Conservation (phyloP, 2,113 vertebrate species). For the Cinclus cinclus region DNA sequence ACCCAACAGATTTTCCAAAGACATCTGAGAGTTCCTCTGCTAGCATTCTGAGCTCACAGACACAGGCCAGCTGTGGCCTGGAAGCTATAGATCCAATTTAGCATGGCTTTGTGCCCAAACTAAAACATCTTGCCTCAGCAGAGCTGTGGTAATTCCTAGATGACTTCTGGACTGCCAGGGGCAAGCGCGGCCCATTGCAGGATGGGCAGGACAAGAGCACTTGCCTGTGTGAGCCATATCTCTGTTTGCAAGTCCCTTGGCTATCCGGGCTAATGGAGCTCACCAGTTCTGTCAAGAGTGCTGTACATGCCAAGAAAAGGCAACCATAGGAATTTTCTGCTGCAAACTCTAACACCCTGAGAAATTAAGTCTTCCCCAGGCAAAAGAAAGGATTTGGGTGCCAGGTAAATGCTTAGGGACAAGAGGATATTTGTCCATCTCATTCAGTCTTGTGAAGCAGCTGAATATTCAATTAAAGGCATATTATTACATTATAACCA, state of each 20-base stretch:
- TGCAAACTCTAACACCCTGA: background rate
- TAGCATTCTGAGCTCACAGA: background rate
- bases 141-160: background rate
- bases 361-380: background rate
- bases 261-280: background rate
- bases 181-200: background rate
- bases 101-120: background rate
- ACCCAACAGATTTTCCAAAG: background rate
- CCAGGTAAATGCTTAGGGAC: background rate
- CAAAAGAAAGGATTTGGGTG: background rate
- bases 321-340: background rate
- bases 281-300: background rate
- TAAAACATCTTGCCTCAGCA: background rate
- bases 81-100: background rate
- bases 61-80: conserved; percentile 12
- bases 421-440: background rate
- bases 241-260: background rate
- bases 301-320: background rate
- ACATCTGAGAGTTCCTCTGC: background rate
- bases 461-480: background rate
- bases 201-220: background rate
- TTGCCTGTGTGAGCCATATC: background rate
- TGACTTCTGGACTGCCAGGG: background rate
- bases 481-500: background rate
- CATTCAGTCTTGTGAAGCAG: background rate